Base-by-base conservation (phyloP, 2,113 vertebrate species). In the Salminus brasiliensis region DNA sequence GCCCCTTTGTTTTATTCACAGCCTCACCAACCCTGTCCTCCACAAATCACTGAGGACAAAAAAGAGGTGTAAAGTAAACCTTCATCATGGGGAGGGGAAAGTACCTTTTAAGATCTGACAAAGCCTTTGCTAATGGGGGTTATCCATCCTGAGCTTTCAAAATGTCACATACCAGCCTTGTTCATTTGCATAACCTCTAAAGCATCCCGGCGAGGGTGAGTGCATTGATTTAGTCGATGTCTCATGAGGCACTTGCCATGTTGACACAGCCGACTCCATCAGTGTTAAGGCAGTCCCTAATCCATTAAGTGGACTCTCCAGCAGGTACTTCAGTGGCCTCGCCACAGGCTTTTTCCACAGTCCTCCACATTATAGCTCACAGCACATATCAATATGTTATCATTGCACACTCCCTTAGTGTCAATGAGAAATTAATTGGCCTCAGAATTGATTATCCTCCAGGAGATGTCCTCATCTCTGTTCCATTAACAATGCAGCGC, bases 141-240 rank as follows among this genome's bases (percentile, higher is more conserved):
- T 88, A 93, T 92, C 90, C 90, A 93, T 93, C 89, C 84, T 88
- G 85, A 88, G 90, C 93, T 91, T 92, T 93, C 91, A 93, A 93
- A 94, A 93, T 93, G 93, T 93, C 93, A 92, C 91, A 90, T 88
- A 83, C 77, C 79, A 71, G 82, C 83, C 81, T 85, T 25, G 72
- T 89, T 89, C 87, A 93, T 94, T 94, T 94, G 90, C 92, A 94
- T 93, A 93, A 89, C 91, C 92, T 93, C 88, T 86, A 87, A 89
- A 91, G 88, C 85, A 72, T 86, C 86, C 62, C 86, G 25, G 84
- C 62, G 85, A 87, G 89, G 53, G 78, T 65, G 88, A 25, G 79
- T 43, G 74, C 91, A 91, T 93, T 91, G 92, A 93, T 92, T 92
- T 89, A 92, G 88, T 84, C 75, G 9, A 45, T 62, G 85, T 87